A percentile compares a stretch with the other conserved stretches of the same genome.
Conservation (phyloP, 2,888 invertebrate species). For the Polia nebulosa region DNA sequence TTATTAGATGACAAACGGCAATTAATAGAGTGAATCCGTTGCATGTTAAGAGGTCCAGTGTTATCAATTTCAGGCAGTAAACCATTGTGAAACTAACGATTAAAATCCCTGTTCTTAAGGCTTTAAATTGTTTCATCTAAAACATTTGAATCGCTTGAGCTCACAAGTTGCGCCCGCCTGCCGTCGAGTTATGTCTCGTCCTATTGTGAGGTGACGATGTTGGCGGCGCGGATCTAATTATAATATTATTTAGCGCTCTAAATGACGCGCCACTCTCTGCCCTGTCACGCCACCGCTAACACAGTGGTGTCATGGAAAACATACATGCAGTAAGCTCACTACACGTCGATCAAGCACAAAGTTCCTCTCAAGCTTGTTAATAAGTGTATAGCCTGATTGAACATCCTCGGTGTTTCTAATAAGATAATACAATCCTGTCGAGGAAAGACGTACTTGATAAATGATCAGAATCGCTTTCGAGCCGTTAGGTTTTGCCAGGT, state of each 20-base stretch:
- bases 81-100: too few species aligned
- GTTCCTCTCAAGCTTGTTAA: background rate
- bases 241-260: conserved; percentile 74
- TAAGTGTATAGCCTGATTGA: background rate
- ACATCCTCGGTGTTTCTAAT: background rate
- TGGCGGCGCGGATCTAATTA: conserved; percentile 78
- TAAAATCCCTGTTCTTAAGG: too few species aligned
- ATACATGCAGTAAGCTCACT: too few species aligned
- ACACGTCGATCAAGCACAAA: background rate
- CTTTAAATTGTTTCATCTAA: background rate
- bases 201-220: conserved; percentile 72
- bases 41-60: too few species aligned
- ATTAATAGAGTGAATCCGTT: too few species aligned
- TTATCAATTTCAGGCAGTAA: too few species aligned
- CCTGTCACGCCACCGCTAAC: background rate
- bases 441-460: background rate
- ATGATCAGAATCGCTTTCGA: conserved; percentile 25
- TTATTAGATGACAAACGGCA: too few species aligned
- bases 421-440: background rate
- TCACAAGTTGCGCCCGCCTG: conserved; percentile 45
- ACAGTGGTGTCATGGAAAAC: background rate
- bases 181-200: conserved; percentile 67
- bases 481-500: conserved; percentile 5
- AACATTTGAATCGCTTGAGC: conserved; percentile 1
- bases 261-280: conserved; percentile 42